Conservation (phyloP, 1,140 invertebrate genomes). For the Drosophila kepulauana region DNA sequence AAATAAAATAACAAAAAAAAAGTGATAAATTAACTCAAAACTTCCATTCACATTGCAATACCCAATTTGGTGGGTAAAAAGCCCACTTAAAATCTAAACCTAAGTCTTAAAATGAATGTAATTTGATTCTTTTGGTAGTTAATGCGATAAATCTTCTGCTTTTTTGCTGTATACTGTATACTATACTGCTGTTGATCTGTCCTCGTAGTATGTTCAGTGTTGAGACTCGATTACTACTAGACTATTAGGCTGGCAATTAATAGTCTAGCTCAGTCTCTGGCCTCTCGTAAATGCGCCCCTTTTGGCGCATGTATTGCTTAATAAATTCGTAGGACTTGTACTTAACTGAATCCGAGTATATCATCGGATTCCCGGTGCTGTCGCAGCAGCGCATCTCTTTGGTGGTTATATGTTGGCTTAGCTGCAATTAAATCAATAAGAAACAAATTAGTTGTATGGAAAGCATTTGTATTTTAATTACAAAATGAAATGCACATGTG, state of each 20-base stretch:
- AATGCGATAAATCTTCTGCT: no score
- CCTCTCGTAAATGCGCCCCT: constrained; percentile 86
- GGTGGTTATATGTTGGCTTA: constrained; percentile 98
- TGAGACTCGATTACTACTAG: no score
- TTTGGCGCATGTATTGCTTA: constrained; percentile 98
- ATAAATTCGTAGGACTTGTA: constrained; percentile 98
- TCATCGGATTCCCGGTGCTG: constrained; percentile 91
- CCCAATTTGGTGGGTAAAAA: not conserved
- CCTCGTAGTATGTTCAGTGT: no score
- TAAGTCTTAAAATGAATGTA: not conserved
- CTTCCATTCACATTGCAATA: not conserved
- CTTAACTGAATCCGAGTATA: constrained; percentile 95
- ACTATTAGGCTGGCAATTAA: constrained; percentile 18
- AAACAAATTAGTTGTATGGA: not conserved
- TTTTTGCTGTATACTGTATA: not conserved
- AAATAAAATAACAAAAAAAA: not conserved
- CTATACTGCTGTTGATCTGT: no score
- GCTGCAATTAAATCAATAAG: constrained; percentile 86
- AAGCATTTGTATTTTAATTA: no score
- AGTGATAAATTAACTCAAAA: not conserved
- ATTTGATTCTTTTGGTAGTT: constrained; percentile 3
- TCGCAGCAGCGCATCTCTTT: constrained; percentile 98
- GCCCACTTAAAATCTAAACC: not conserved
- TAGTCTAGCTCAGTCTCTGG: constrained; percentile 64
- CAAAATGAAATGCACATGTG: no score